Percentiles rank a stretch among this genome's conserved stretches.
These are phyloP conservation scores for Himalopsyche kuldschensis DNA, from an alignment of 2,888 invertebrate species.

Conservation along the genomic window DNA sequence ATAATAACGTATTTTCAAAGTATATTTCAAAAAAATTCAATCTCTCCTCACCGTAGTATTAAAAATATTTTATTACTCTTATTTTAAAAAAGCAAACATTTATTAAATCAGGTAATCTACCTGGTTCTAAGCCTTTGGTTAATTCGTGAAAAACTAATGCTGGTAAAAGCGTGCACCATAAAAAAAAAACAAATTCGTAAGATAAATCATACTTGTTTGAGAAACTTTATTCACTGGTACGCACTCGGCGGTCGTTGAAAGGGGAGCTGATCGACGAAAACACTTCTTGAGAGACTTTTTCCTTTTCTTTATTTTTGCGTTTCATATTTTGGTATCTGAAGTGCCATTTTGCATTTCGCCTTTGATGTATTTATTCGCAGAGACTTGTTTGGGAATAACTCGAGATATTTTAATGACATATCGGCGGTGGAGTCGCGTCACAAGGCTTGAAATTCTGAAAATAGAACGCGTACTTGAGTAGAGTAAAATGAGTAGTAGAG, in stretches of 20 bases:
- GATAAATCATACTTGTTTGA: neutral
- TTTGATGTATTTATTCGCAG: neutral
- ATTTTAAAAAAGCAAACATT: no score
- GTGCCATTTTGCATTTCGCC: neutral
- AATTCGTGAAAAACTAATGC: no score
- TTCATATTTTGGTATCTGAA: neutral
- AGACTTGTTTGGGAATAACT: neutral
- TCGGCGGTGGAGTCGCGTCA: neutral
- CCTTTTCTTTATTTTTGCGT: neutral
- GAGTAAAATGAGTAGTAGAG: no score
- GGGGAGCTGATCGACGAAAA: neutral
- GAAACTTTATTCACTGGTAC: neutral
- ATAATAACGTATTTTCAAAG: no score
- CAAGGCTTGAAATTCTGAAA: neutral
- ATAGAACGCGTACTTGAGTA: no score
- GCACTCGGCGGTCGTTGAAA: neutral
- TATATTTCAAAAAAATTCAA: no score
- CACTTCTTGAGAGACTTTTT: neutral
- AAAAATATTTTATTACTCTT: no score
- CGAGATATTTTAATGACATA: neutral
- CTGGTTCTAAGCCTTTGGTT: no score
- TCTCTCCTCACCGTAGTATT: no score
- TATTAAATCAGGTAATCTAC: no score
- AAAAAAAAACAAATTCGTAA: no score
- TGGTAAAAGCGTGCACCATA: no score